Conservation (phyloP, 2,888 invertebrate species). For the Chrysina gloriosa region DNA sequence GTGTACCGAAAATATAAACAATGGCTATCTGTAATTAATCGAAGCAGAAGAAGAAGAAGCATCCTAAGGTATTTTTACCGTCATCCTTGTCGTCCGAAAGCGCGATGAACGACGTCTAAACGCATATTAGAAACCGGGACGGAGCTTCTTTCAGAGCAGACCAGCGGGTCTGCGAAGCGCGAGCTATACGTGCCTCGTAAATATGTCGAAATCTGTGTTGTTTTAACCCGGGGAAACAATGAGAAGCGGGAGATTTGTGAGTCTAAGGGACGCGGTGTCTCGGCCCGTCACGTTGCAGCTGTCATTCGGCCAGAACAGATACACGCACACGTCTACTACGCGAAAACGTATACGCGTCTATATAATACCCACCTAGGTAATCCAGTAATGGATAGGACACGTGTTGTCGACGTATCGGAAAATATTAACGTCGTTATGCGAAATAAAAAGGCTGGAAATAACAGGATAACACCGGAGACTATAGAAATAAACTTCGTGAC, state of each 20-base stretch:
- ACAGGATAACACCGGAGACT: no score
- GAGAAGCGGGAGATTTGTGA: slow-evolving; percentile 64
- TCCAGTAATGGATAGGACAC: slow-evolving; percentile 1
- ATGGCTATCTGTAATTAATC: slow-evolving; percentile 54
- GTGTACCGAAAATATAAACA: slow-evolving; percentile 44
- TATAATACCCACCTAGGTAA: no score
- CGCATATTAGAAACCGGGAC: not conserved
- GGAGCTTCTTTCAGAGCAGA: not conserved
- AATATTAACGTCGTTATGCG: slow-evolving; percentile 6
- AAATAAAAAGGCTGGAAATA: no score
- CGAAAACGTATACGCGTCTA: not conserved
- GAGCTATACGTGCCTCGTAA: slow-evolving; percentile 61
- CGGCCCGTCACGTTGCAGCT: slow-evolving; percentile 61
- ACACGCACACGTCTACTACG: not conserved
- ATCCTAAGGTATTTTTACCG: slow-evolving; percentile 58
- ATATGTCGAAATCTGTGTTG: slow-evolving; percentile 65
- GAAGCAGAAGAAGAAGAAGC: no score
- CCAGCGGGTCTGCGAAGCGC: no score
- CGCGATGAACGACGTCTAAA: slow-evolving; percentile 36
- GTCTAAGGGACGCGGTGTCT: slow-evolving; percentile 59
- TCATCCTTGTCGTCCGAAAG: slow-evolving; percentile 56
- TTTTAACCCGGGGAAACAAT: slow-evolving; percentile 64
- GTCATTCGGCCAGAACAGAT: slow-evolving; percentile 53
- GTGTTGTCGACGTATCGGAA: slow-evolving; percentile 1
- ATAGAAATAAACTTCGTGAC: no score